Percentiles rank a stretch among this genome's conserved stretches.
phyloP scores from a whole-genome alignment of 2,888 invertebrate species.

The Sycophila texana region DNA sequence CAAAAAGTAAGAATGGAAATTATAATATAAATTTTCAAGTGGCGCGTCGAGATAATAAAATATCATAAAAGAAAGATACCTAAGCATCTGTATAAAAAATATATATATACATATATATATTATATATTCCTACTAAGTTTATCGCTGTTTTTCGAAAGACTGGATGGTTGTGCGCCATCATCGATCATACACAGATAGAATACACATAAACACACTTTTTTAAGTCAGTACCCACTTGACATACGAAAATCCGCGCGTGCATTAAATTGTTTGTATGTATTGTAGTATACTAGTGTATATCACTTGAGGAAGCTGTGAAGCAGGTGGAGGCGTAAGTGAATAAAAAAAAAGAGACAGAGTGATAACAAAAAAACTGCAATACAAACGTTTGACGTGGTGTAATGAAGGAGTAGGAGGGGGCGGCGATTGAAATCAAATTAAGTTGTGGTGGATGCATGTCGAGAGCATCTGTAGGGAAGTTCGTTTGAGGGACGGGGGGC shows the following conservation, averaged over 20 bases:
- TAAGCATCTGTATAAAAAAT: constrained; percentile 9
- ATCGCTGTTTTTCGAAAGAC: constrained; percentile 46
- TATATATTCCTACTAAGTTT: constrained; percentile 43
- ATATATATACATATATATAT: too few relatives aligned
- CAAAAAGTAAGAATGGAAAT: constrained; percentile 21
- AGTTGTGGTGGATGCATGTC: too few relatives aligned
- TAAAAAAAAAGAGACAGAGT: neutral
- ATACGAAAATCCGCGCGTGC: constrained; percentile 31
- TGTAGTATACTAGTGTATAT: constrained; percentile 17
- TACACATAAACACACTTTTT: constrained; percentile 20
- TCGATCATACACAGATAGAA: constrained; percentile 19
- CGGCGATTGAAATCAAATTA: constrained; percentile 26
- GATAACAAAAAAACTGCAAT: constrained; percentile 17
- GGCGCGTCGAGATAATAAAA: constrained; percentile 18
- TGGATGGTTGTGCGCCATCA: constrained; percentile 44
- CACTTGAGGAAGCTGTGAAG: constrained; percentile 16
- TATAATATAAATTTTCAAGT: constrained; percentile 11
- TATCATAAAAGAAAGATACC: constrained; percentile 11
- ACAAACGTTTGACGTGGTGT: constrained; percentile 15
- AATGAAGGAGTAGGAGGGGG: neutral
- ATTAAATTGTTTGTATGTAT: constrained; percentile 41
- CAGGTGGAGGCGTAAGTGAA: neutral
- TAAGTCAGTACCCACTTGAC: constrained; percentile 32
- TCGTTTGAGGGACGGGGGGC: constrained; percentile 5
- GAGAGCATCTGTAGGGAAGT: neutral